Evolutionary conservation across 1,140 invertebrate genomes (phyloP), one percentile per base, ranked within the genome.

Genomic region (Drosophila persimilis): DNA sequence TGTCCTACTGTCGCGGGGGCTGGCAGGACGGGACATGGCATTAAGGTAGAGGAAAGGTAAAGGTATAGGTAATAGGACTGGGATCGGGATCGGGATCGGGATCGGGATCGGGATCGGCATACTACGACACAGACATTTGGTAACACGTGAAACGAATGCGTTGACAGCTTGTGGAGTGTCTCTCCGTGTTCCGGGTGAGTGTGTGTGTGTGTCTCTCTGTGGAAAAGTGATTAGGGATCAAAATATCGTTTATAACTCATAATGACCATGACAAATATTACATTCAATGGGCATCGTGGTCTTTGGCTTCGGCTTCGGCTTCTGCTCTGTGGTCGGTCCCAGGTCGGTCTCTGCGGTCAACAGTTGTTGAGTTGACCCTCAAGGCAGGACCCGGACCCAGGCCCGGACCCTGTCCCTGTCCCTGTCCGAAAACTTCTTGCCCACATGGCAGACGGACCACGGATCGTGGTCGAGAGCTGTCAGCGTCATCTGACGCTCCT

Each of bases 221-320:
- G 47, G 48, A 61, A 69, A 84, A 84, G 75, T 85, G 81, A 85
- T 85, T 80, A 85, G 73, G 77, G 81, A 86, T 86, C 81, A 86
- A 86, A 86, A 86, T 86, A 86, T 81, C 77, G 81, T 86, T 86
- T 86, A 86, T 86, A 86, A 80, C 81, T 78, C 81, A 88, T 88
- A 86, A 86, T 81, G 78, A 88, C 81, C 83, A 88, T 86, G 78
- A 86, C 81, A 80, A 86, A 85, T 77, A 80, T 73, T 80, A 44
- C 76, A 73, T 86, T 77, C 57, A 86, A 73, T 71, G 60, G 43
- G 43, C 39, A 45, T 39, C 24, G 51, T 47, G 26, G 51, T 22
- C 45, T 29, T 20, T 20, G 20, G 35, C 24, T 35, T 24, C 31
- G 45, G 26, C 47, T 50, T 31, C 7, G 29, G 62, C 17, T 31